Evolutionary conservation across 23 tunicate species (phyloP), one percentile per base, ranked within the genome.

Genomic region (Corella eumyota): DNA sequence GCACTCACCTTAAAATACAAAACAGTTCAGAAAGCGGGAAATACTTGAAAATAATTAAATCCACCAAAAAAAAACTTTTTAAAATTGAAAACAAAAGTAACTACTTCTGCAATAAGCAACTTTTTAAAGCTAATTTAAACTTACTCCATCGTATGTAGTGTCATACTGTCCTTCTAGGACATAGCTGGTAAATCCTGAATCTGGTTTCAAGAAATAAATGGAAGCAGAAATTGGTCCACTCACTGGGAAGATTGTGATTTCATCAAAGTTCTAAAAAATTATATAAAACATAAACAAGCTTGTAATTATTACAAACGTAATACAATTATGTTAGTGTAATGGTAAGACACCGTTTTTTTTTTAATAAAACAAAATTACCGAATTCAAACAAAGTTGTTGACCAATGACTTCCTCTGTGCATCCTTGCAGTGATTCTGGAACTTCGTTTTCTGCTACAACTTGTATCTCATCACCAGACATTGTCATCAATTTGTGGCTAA

Each of bases 401-500:
- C 96, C 88, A 25, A 66, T 76, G 32, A 46, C 34, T 56, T 72
- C 88, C 27, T 54, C 62, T 13, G 70, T 21, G 60, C 96, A 88
- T 20, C 22, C 57, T 11, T 23, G 44, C 4, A 49, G 56, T 29
- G 34, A 30, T 22, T 13, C 29, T 2, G 54, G 21, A 11, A 50
- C 24, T 38, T 37, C 40, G 30, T 33, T 25, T 27, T 15, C 30
- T 4, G 54, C 51, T 37, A 63, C 2, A 2, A 30, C 49, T 31
- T 40, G 51, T 35, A 37, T 56, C 17, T 65, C 46, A 13, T 85
- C 67, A 36, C 86, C 95, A 27, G 34, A 55, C 4, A 77, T 30
- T 50, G 63, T 85, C 78, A 85, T 56, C 44, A 77, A 37, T 49
- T 76, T 74, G 70, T 85, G 95, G 0, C 95, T 85, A 57, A 51